Base-by-base conservation (phyloP, 1,140 invertebrate genomes). In the Drosophila grimshawi region DNA sequence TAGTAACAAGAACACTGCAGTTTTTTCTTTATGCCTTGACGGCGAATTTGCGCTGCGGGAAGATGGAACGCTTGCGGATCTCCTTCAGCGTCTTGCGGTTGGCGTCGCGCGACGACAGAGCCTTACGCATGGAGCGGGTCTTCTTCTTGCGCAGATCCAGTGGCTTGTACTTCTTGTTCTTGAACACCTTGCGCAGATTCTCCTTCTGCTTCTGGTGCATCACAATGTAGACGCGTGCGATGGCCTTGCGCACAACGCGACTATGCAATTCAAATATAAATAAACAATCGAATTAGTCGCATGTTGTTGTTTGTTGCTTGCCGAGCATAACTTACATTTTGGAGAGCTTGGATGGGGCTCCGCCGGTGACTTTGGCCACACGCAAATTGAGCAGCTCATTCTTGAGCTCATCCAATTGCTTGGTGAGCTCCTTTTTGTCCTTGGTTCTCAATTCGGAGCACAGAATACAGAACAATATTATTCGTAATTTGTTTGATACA, bases 151-250 rank as follows among this genome's bases (percentile, higher is more conserved):
- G 96, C 81, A 99, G 93, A 93, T 99, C 99, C 91, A 98, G 94
- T 69, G 99, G 99, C 94, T 98, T 98, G 94, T 97, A 98, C 92
- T 98, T 98, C 93, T 99, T 99, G 91, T 96, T 96, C 93, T 97
- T 98, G 93, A 98, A 99, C 69, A 98, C 96, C 90, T 98, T 97
- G 52, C 97, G 94, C 76, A 99, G 94, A 92, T 99, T 99, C 78
- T 98, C 97, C 94, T 99, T 99, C 93, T 99, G 98, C 89, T 98
- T 99, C 93, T 99, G 98, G 93, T 99, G 97, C 95, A 99, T 99
- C 80, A 99, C 98, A 94, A 99, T 99, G 92, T 98, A 96, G n/a
- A 99, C 97, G 72, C 98, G 95, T 53, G 98, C 98, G 91, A 99
- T 99, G 37, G 98, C 98, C 94, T 99, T 99, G 33, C 98, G 95